Conservation (phyloP, 2,888 invertebrate species). For the Meteorus cinctellus region DNA sequence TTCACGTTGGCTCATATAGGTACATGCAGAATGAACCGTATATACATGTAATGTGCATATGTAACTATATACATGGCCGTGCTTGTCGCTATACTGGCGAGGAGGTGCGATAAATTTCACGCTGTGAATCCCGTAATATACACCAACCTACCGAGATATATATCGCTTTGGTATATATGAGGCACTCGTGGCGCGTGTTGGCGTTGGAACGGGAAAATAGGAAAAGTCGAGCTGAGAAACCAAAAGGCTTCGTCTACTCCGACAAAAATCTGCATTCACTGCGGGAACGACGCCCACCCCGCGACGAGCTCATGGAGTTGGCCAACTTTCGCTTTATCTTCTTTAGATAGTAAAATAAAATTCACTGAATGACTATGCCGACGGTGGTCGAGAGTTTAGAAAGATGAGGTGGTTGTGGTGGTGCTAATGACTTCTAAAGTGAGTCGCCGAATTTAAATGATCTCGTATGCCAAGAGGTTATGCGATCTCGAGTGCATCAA, state of each 20-base stretch:
- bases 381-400: constrained; percentile 1
- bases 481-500: constrained; percentile 31
- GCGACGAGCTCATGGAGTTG: constrained; percentile 38
- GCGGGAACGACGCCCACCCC: constrained; percentile 26
- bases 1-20: constrained; percentile 10
- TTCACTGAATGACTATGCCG: constrained; percentile 20
- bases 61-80: constrained; percentile 27
- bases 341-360: constrained; percentile 41
- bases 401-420: constrained; percentile 11
- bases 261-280: constrained; percentile 41
- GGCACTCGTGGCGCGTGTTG: constrained; percentile 28
- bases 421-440: constrained; percentile 25
- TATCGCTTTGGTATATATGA: constrained; percentile 22
- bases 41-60: constrained; percentile 10
- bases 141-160: constrained; percentile 39
- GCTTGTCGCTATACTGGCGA: constrained; percentile 39
- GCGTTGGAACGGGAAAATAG: constrained; percentile 6
- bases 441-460: constrained; percentile 37
- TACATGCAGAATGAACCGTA: constrained; percentile 24
- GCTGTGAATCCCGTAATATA: constrained; percentile 46
- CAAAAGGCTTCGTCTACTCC: constrained; percentile 22
- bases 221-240: constrained; percentile 1
- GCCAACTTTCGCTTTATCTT: constrained; percentile 42
- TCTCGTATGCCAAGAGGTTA: constrained; percentile 29
- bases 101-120: constrained; percentile 52